Percentiles rank a stretch among this genome's conserved stretches.
These are phyloP conservation scores for Hemiscyllium ocellatum DNA, from an alignment of 2,113 vertebrate species.

Conservation along the genomic window DNA sequence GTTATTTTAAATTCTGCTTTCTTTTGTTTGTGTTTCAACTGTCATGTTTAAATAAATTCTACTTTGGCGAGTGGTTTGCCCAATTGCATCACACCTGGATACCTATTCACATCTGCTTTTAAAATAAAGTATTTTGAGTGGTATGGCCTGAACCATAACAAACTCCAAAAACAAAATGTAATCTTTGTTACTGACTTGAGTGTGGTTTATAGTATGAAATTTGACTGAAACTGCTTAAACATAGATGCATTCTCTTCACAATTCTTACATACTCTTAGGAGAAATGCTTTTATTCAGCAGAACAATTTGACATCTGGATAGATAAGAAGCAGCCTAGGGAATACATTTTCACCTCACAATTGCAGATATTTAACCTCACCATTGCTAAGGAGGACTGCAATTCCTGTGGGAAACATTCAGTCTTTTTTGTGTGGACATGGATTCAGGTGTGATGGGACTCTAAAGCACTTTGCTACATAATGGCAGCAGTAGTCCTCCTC, in stretches of 20 bases:
- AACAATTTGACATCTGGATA: neutral
- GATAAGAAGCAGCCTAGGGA: neutral
- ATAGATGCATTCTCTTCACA: neutral
- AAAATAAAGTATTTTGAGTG: too few relatives aligned
- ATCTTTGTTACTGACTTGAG: neutral
- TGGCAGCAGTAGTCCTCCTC: neutral
- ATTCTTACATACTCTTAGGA: neutral
- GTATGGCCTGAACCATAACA: too few relatives aligned
- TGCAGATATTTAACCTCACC: neutral
- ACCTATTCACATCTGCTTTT: too few relatives aligned
- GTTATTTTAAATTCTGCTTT: too few relatives aligned
- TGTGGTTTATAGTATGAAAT: neutral
- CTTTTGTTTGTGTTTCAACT: too few relatives aligned
- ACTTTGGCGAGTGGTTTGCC: too few relatives aligned
- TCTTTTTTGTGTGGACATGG: neutral
- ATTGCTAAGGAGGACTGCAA: neutral
- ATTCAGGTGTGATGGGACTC: neutral
- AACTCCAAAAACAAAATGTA: neutral
- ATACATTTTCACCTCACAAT: neutral
- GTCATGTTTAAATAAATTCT: too few relatives aligned
- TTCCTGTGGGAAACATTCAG: neutral
- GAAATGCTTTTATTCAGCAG: neutral
- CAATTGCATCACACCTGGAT: too few relatives aligned
- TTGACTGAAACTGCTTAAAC: neutral
- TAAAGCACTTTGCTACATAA: neutral